Evolutionary conservation across 1,140 invertebrate genomes (phyloP), one percentile per base, ranked within the genome.

Genomic region (Epicauta chinensis): DNA sequence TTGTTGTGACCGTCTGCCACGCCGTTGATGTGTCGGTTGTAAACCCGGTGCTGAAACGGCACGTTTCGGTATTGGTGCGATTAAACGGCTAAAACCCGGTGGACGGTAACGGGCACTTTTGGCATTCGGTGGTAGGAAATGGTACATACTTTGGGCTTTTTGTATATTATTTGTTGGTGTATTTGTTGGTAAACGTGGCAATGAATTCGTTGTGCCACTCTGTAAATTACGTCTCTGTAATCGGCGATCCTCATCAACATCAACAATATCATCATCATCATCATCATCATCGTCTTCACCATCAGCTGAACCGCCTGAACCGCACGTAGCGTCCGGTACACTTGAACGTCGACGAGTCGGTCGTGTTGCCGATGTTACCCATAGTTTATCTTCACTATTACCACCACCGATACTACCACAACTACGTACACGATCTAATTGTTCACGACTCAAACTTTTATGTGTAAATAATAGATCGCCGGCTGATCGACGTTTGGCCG

Each of bases 71-170:
- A 77, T 78, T 7, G 69, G 61, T 23, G 69, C 69, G 3, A 61
- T 60, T 55, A 61, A 66, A 38, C 75, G 75, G 40, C 75, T 77
- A 69, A 89, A 86, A 0, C 90, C 89, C 0, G 89, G 89, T 0
- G 90, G 88, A 1, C 90, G 72, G 65, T 93, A 93, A 2, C 91
- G 72, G 3, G 90, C 90, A 17, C 88, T 91, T 63, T 91, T 90
- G 2, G 89, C 87, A 53, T 75, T 75, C 54, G 78, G 76, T 35
- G 75, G 73, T 31, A 77, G 63, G 59, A 83, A 78, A 61, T 83
- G 73, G 64, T 81, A 75, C 36, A 81, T 76, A 53, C 79, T 84
- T 59, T 86, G 81, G 0, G 82, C 80, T 62, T 86, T 86, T 56
- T 83, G 79, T 65, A 87, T 80, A 54, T 72, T 77, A 58, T 66